Evolutionary conservation across 2,888 invertebrate species (phyloP).

Genomic region (Macrosiphum euphorbiae): DNA sequence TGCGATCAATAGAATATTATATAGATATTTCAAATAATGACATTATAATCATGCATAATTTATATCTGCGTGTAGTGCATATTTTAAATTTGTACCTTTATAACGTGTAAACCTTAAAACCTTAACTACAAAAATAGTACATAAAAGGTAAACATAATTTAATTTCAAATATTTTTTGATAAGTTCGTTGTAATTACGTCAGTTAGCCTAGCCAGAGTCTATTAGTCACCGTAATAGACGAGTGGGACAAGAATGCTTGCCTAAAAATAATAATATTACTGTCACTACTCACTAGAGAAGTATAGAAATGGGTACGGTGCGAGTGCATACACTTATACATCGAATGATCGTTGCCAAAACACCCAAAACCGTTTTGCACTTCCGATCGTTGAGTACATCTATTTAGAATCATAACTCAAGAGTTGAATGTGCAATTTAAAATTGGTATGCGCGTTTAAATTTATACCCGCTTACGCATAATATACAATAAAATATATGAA

Average conservation of each 20-base stretch:
- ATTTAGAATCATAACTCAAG: conserved; percentile 21
- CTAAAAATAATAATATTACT: conserved; percentile 51
- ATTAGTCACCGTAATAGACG: conserved; percentile 35
- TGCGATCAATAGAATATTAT: neutral
- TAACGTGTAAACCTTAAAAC: neutral
- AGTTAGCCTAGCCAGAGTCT: conserved; percentile 43
- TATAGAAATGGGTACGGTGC: neutral
- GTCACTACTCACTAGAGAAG: neutral
- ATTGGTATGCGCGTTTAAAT: conserved; percentile 19
- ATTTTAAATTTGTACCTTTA: neutral
- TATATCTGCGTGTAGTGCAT: neutral
- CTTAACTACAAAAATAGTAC: neutral
- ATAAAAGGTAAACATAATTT: neutral
- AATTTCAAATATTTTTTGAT: conserved; percentile 20
- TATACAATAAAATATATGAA: neutral
- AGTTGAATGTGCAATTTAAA: neutral
- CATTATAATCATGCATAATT: neutral
- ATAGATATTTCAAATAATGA: neutral
- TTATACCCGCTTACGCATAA: conserved; percentile 29
- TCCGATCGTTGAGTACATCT: conserved; percentile 10
- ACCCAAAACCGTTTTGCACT: conserved; percentile 15
- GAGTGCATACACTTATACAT: neutral
- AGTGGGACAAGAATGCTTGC: conserved; percentile 26
- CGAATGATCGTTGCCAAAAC: conserved; percentile 37
- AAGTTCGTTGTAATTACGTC: neutral